A percentile compares a stretch with the other conserved stretches of the same genome.
Evolutionary conservation across 1,140 invertebrate genomes (phyloP).

Genomic region (Schlechtendalia chinensis): DNA sequence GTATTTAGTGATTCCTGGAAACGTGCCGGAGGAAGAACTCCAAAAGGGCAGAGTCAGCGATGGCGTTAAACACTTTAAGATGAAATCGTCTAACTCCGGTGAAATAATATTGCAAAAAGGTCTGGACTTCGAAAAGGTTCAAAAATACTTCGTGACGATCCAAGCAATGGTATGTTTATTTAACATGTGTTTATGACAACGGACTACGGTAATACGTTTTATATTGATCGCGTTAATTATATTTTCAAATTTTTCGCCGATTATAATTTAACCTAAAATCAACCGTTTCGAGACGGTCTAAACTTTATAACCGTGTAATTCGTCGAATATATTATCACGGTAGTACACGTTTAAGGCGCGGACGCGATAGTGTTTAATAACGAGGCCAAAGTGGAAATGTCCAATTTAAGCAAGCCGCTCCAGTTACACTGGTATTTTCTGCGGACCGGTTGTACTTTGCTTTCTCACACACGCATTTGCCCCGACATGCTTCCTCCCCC

Average conservation of each 20-base stretch:
- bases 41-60: constrained; percentile 66
- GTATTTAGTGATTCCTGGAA: constrained; percentile 68
- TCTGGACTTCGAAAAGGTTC: constrained; percentile 85
- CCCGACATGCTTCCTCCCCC: constrained; percentile 4
- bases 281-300: neutral
- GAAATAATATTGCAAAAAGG: constrained; percentile 84
- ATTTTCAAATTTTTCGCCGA: too few species aligned
- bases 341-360: neutral
- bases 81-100: constrained; percentile 85
- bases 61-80: constrained; percentile 78
- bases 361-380: constrained; percentile 8
- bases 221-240: too few species aligned
- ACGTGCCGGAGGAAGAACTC: constrained; percentile 59
- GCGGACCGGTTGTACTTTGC: constrained; percentile 33
- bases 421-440: constrained; percentile 31
- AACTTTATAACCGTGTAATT: neutral
- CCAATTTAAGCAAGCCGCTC: constrained; percentile 47
- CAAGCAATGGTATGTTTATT: constrained; percentile 82
- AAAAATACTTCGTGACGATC: constrained; percentile 83
- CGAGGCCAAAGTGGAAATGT: constrained; percentile 41
- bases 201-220: too few species aligned
- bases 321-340: neutral
- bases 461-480: constrained; percentile 1
- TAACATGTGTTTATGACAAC: too few species aligned
- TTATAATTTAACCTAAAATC: neutral